These are phyloP conservation scores for Halcyon malimbica DNA, from an alignment of 2,113 vertebrate genomes.

Conservation along the genomic window DNA sequence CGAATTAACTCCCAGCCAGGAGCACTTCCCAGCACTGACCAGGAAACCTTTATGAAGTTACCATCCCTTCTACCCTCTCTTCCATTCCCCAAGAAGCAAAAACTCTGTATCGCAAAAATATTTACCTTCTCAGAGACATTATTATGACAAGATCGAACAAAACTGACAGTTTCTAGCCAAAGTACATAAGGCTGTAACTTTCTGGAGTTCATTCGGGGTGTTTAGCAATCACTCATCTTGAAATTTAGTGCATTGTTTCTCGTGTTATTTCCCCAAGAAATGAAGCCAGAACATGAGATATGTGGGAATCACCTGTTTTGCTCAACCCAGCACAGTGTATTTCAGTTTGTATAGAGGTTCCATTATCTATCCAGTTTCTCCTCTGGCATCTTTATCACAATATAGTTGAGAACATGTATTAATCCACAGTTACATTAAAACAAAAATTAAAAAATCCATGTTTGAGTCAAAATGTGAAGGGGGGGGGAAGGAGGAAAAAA, in stretches of 20 bases:
- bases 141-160: not conserved
- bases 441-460: not conserved
- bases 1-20: not conserved
- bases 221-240: not conserved
- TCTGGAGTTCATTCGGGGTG: not conserved
- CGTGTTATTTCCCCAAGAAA: not conserved
- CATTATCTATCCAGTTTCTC: not conserved
- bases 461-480: not conserved
- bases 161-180: not conserved
- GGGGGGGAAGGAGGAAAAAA: rapidly evolving
- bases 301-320: not conserved
- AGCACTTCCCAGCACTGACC: not conserved
- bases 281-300: not conserved
- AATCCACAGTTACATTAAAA: not conserved
- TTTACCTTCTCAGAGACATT: not conserved
- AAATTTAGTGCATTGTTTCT: not conserved
- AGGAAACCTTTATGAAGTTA: not conserved
- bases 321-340: not conserved
- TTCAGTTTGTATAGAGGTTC: not conserved
- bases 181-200: not conserved
- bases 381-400: not conserved
- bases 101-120: not conserved
- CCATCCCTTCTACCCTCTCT: not conserved
- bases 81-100: not conserved
- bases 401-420: not conserved